Percentiles rank a stretch among this genome's conserved stretches.
phyloP scores from a whole-genome alignment of 2,113 vertebrate species.

The Megaptera novaeangliae region DNA sequence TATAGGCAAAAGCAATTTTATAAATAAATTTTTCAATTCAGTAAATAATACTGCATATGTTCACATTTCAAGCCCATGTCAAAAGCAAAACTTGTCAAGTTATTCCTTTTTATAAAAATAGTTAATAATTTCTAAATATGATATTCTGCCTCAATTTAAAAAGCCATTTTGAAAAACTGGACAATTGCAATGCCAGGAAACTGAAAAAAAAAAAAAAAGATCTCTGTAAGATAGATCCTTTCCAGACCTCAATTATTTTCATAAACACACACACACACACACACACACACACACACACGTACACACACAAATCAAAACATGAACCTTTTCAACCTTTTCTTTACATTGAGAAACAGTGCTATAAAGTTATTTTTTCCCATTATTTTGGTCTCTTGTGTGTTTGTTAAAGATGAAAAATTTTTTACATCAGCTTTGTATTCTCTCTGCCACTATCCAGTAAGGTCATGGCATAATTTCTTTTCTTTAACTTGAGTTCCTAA shows the following conservation, averaged over 20 bases:
- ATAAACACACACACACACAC: background rate
- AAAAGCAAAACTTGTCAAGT: background rate
- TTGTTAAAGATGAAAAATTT: background rate
- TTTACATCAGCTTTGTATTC: background rate
- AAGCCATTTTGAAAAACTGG: background rate
- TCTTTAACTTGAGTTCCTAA: background rate
- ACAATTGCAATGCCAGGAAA: background rate
- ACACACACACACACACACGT: background rate
- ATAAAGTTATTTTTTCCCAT: background rate
- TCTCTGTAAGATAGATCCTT: background rate
- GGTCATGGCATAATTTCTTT: background rate
- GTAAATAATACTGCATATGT: background rate
- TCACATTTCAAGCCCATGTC: background rate
- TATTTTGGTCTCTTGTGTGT: background rate
- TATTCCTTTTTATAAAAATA: background rate
- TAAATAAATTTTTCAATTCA: slow-evolving; percentile 10
- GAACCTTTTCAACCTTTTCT: background rate
- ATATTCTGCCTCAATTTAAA: background rate
- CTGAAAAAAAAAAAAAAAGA: background rate
- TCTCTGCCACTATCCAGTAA: background rate
- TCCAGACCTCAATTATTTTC: background rate
- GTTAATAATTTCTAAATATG: background rate
- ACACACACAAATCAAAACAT: background rate
- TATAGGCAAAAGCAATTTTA: background rate
- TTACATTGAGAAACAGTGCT: background rate